phyloP scores from a whole-genome alignment of 2,113 vertebrate species.

The Cyanistes caeruleus region DNA sequence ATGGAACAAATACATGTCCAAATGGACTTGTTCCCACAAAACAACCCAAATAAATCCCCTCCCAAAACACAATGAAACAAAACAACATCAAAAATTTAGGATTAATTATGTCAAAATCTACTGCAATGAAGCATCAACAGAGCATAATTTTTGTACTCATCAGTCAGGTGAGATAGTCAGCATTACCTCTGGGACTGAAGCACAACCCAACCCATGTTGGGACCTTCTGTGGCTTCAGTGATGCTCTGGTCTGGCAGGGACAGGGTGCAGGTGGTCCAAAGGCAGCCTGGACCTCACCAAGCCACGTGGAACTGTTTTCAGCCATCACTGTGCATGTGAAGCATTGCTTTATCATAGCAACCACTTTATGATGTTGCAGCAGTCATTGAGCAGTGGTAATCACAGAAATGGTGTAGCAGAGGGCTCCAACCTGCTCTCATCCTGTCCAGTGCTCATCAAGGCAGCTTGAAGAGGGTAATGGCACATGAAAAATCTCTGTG shows the following conservation, averaged over 20 bases:
- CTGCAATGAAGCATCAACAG: neutral
- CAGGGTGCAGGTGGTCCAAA: neutral
- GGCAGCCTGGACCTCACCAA: neutral
- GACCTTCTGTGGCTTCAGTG: neutral
- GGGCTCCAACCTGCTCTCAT: neutral
- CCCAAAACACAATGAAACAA: neutral
- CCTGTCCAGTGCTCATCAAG: neutral
- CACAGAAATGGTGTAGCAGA: neutral
- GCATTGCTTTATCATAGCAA: neutral
- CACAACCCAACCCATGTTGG: fast-evolving
- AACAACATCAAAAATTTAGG: neutral
- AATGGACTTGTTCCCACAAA: neutral
- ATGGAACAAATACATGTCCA: neutral
- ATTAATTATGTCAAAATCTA: neutral
- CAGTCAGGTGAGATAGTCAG: neutral
- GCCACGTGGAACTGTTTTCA: neutral
- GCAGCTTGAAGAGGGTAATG: neutral
- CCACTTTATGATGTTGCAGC: neutral
- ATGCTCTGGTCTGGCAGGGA: neutral
- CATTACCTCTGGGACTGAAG: neutral
- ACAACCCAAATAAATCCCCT: fast-evolving
- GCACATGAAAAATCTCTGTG: neutral
- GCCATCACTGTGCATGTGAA: neutral
- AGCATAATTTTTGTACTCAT: neutral
- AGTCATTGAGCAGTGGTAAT: neutral